A percentile compares a stretch with the other conserved stretches of the same genome.
Evolutionary conservation across 2,888 invertebrate species (phyloP).

Genomic region (Baronia brevicornis): DNA sequence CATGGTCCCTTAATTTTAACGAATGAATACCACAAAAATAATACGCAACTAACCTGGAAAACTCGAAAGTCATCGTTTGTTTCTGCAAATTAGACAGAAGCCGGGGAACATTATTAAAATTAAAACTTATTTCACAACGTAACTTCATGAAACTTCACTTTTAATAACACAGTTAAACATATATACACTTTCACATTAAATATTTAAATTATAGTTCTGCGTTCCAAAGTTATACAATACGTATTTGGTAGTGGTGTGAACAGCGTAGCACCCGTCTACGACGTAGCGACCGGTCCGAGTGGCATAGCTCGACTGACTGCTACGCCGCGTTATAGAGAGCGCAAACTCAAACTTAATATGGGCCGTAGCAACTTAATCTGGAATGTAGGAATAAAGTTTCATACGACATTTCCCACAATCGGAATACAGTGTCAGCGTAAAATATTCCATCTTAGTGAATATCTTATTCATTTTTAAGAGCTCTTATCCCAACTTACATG

Average conservation of each 20-base stretch:
- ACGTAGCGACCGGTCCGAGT: slow-evolving; percentile 46
- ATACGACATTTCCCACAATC: slow-evolving; percentile 26
- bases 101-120: slow-evolving; percentile 35
- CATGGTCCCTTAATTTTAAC: no score
- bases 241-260: neutral
- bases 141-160: slow-evolving; percentile 32
- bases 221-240: slow-evolving; percentile 1
- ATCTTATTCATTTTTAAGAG: no score
- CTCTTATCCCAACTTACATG: no score
- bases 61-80: slow-evolving; percentile 56
- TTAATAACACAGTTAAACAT: slow-evolving; percentile 28
- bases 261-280: slow-evolving; percentile 21
- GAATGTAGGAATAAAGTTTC: slow-evolving; percentile 35
- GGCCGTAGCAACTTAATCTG: slow-evolving; percentile 35
- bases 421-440: slow-evolving; percentile 10
- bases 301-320: slow-evolving; percentile 53
- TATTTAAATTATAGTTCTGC: neutral
- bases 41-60: slow-evolving; percentile 63
- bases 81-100: slow-evolving; percentile 44
- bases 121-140: slow-evolving; percentile 33
- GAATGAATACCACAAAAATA: slow-evolving; percentile 47
- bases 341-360: slow-evolving; percentile 45
- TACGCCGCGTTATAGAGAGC: slow-evolving; percentile 41
- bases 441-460: no score
- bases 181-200: slow-evolving; percentile 22